These are phyloP conservation scores for Drosophila kikkawai DNA, from an alignment of 1,140 invertebrate species.

Conservation along the genomic window DNA sequence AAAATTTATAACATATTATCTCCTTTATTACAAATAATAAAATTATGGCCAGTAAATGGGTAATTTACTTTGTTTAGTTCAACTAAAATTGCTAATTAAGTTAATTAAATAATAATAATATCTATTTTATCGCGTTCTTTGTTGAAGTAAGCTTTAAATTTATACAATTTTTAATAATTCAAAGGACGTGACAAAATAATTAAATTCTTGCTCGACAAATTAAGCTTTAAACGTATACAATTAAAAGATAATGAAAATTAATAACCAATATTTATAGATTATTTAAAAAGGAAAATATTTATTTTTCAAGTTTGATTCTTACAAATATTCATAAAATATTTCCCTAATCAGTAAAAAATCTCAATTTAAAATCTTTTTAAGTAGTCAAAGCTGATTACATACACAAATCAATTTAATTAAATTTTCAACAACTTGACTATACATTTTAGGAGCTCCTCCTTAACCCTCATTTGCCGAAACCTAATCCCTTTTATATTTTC, in stretches of 20 bases:
- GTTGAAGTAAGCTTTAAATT: not conserved
- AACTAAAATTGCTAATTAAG: not conserved
- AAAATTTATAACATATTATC: not conserved
- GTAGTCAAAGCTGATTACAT: rapidly evolving
- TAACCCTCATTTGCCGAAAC: slow-evolving; percentile 8
- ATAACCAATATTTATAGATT: not conserved
- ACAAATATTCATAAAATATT: not conserved
- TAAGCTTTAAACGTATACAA: not conserved
- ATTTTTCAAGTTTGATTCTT: not conserved
- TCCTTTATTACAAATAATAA: not conserved
- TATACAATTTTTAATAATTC: not conserved
- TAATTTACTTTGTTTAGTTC: not conserved
- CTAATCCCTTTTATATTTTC: slow-evolving; percentile 1
- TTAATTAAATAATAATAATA: not conserved
- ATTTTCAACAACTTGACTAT: slow-evolving; percentile 6
- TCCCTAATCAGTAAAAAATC: not conserved
- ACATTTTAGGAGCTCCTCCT: slow-evolving; percentile 3
- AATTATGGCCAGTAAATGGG: not conserved
- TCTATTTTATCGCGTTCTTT: no score
- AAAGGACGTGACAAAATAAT: not conserved
- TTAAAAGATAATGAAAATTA: not conserved
- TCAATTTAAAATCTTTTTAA: not conserved
- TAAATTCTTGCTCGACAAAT: not conserved
- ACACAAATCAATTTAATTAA: not conserved
- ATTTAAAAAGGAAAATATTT: not conserved